Evolutionary conservation across 2,113 vertebrate species (phyloP).

Genomic region (Rhipidura dahli): DNA sequence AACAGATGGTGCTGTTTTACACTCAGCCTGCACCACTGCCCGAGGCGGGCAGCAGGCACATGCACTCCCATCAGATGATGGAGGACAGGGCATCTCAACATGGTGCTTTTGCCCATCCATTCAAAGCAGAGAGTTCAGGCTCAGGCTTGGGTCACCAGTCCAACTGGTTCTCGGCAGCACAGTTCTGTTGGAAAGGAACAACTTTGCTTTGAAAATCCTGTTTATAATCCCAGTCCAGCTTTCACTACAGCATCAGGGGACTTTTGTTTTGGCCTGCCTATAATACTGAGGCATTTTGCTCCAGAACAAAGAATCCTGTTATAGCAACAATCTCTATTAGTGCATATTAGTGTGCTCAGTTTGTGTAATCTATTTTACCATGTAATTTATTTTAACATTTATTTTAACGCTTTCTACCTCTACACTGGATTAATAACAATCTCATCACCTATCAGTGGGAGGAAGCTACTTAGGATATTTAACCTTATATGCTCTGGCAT

Average conservation of each 20-base stretch:
- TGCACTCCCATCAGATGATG: background rate
- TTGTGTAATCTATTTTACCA: slow-evolving; percentile 28
- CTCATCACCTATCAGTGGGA: background rate
- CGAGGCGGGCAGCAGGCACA: background rate
- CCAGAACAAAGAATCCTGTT: slow-evolving; percentile 46
- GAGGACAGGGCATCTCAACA: background rate
- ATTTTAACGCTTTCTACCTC: slow-evolving; percentile 28
- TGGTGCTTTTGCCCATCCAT: background rate
- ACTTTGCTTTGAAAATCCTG: background rate
- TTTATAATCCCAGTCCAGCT: slow-evolving; percentile 8
- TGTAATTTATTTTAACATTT: slow-evolving; percentile 33
- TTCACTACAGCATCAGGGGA: background rate
- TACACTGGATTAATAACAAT: background rate
- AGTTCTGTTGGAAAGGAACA: background rate
- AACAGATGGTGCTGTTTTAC: slow-evolving; percentile 14
- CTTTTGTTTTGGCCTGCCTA: slow-evolving; percentile 37
- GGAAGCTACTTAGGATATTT: background rate
- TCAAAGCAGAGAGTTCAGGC: background rate
- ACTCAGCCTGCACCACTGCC: background rate
- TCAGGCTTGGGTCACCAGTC: background rate
- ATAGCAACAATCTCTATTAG: slow-evolving; percentile 37
- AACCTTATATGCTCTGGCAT: background rate
- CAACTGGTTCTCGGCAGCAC: background rate
- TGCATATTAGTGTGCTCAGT: slow-evolving; percentile 16
- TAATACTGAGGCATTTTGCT: slow-evolving; percentile 32